Conservation (phyloP, 2,888 invertebrate species). For the Myopa testacea region DNA sequence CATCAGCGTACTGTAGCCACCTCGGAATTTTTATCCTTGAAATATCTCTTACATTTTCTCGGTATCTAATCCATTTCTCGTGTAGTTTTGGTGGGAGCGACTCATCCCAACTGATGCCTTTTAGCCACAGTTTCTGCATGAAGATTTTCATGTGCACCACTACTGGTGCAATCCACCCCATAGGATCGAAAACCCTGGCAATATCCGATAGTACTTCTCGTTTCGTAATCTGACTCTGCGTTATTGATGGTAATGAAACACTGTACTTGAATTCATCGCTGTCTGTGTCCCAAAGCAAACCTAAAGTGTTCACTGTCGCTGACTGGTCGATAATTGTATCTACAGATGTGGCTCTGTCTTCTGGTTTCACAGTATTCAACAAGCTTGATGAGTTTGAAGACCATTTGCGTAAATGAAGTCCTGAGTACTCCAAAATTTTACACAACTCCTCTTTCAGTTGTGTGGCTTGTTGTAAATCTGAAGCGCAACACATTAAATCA, state of each 20-base stretch:
- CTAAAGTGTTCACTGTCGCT: conserved; percentile 17
- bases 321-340: conserved; percentile 7
- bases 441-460: no score
- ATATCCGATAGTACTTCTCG: conserved; percentile 40
- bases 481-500: no score
- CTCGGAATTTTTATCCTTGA: no score
- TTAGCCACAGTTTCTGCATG: conserved; percentile 43
- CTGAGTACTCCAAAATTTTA: no score
- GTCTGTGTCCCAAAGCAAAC: conserved; percentile 22
- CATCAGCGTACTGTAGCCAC: background rate
- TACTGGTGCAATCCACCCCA: conserved; percentile 20
- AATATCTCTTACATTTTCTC: background rate
- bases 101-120: conserved; percentile 36
- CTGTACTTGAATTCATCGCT: conserved; percentile 1
- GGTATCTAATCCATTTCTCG: background rate
- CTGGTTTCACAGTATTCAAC: no score
- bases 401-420: no score
- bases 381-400: no score
- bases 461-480: no score
- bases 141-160: conserved; percentile 37
- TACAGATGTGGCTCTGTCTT: background rate
- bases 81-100: background rate
- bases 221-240: conserved; percentile 35
- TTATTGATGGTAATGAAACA: background rate
- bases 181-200: conserved; percentile 26